Evolutionary conservation across 2,113 vertebrate species (phyloP).

Genomic region (Talpa occidentalis): DNA sequence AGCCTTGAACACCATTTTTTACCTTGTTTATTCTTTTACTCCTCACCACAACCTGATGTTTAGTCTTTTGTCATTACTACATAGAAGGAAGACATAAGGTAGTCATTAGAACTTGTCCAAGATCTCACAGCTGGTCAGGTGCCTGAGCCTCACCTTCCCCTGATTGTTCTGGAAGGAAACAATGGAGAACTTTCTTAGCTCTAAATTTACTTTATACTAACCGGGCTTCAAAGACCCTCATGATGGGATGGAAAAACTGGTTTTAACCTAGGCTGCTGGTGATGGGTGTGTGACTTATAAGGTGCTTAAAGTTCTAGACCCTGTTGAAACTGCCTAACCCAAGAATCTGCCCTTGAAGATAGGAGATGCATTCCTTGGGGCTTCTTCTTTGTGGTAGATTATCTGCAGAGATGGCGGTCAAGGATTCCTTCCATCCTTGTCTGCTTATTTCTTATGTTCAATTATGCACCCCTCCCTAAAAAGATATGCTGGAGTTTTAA

Average conservation of each 20-base stretch:
- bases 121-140: neutral
- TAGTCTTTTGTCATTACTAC: neutral
- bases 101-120: neutral
- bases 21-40: constrained; percentile 5
- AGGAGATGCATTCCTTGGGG: neutral
- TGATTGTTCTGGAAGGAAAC: neutral
- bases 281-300: neutral
- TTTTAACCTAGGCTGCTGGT: neutral
- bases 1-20: neutral
- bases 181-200: neutral
- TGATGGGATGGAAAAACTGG: neutral
- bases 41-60: neutral
- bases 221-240: neutral
- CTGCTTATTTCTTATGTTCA: neutral
- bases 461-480: neutral
- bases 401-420: neutral
- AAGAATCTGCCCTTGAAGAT: constrained; percentile 24
- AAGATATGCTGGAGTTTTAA: neutral
- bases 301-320: neutral
- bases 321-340: neutral
- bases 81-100: neutral
- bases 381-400: neutral
- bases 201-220: neutral
- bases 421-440: neutral
- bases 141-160: neutral